phyloP scores from a whole-genome alignment of 2,888 invertebrate species.

The Sphinx pinastri region DNA sequence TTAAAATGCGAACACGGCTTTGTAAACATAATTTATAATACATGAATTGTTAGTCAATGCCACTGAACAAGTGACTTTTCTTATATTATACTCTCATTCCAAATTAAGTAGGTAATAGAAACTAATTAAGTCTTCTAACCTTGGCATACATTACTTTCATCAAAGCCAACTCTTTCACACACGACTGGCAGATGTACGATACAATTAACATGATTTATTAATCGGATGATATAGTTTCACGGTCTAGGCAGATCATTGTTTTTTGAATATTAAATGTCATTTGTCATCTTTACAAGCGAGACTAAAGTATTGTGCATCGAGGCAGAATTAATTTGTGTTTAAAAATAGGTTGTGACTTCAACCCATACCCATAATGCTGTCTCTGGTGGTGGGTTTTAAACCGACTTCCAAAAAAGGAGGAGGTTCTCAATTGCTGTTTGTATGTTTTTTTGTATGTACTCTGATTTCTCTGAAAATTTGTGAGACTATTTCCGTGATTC shows the following conservation, averaged over 20 bases:
- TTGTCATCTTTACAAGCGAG: slow-evolving; percentile 14
- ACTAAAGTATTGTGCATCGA: slow-evolving; percentile 1
- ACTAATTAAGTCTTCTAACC: not conserved
- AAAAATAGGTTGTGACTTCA: too few species aligned
- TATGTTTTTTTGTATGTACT: too few species aligned
- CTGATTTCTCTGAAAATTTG: too few species aligned
- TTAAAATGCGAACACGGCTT: too few species aligned
- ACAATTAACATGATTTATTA: slow-evolving; percentile 62
- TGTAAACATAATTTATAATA: too few species aligned
- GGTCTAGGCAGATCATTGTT: slow-evolving; percentile 45
- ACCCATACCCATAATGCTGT: not conserved
- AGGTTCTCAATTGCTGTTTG: too few species aligned
- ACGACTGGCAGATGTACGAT: slow-evolving; percentile 48
- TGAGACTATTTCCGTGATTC: too few species aligned
- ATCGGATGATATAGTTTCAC: slow-evolving; percentile 52
- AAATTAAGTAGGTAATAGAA: not conserved
- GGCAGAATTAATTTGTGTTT: not conserved
- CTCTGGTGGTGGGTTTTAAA: not conserved
- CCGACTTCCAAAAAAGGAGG: too few species aligned
- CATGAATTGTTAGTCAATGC: too few species aligned
- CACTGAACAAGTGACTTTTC: too few species aligned
- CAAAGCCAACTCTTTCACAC: slow-evolving; percentile 13
- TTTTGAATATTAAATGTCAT: slow-evolving; percentile 8
- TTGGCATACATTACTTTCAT: not conserved
- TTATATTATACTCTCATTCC: too few species aligned